Evolutionary conservation across 2,888 invertebrate genomes (phyloP), one percentile per base, ranked within the genome.

Genomic region (Hydropsyche betteni): DNA sequence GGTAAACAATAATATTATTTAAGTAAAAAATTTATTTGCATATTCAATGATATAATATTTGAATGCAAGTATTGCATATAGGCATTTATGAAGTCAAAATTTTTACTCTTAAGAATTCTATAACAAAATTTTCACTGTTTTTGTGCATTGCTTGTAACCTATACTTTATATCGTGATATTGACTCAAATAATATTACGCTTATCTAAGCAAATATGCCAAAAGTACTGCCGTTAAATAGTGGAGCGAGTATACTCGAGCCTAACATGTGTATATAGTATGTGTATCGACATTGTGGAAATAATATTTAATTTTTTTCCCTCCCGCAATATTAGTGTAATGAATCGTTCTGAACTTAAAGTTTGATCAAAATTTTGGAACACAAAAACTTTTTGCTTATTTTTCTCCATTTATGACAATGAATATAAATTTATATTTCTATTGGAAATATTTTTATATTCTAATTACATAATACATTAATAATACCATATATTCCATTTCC

Each of bases 161-260:
- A 64, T 36, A 64, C 34, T 64, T 33, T 64, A 36, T 64, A 64
- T 64, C 64, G 64, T 64, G 64, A 64, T 64, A 64, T 64, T 64
- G 36, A 64, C 64, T 64, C 64, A 36, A 44, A 64, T 64, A 64
- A 64, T 64, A 64, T 64, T 64, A 64, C 64, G 64, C 64, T 64
- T 64, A 64, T 33, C 7, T 33, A 64, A 64, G 64, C 64, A 64
- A 33, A 64, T 64, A 64, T 64, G 64, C 64, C 64, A 64, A 64
- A 64, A 64, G 64, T 64, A 64, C 64, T 64, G 64, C 64, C 64
- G 36, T 64, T 64, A 10, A 64, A 64, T 34, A 64, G 36, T 36
- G n/a, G 64, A 64, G 16, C 44, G 44, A 44, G 44, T 44, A 44
- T 44, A 44, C 44, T 44, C 44, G 44, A 44, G 44, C 44, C 44